Evolutionary conservation across 2,113 vertebrate species (phyloP).

Genomic region (Serilophus lunatus): DNA sequence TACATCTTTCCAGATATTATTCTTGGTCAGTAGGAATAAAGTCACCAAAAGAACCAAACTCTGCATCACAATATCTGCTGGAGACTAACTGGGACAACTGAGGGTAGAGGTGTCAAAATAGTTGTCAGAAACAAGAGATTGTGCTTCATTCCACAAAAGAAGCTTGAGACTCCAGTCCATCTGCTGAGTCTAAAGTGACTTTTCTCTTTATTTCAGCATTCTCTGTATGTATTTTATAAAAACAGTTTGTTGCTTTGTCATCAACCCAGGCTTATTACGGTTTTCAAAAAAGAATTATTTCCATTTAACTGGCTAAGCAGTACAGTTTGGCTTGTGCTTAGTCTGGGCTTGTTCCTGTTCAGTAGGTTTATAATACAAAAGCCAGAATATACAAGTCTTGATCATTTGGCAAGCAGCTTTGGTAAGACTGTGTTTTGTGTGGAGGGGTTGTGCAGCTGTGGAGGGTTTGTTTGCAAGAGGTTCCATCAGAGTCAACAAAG

Average conservation of each 20-base stretch:
- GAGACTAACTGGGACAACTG: rapidly evolving
- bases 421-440: background rate
- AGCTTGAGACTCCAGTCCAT: background rate
- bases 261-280: background rate
- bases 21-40: background rate
- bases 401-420: constrained; percentile 9
- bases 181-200: background rate
- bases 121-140: background rate
- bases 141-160: background rate
- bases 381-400: constrained; percentile 15
- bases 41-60: background rate
- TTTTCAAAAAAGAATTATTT: background rate
- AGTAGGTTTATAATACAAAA: constrained; percentile 18
- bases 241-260: background rate
- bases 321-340: background rate
- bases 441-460: background rate
- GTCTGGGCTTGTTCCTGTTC: constrained; percentile 27
- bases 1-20: background rate
- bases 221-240: background rate
- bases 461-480: background rate
- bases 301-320: background rate
- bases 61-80: background rate
- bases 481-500: background rate
- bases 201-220: background rate
- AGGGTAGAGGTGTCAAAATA: background rate